Base-by-base conservation (phyloP, 92 coral and sea anemone genomes). In the Plumapathes pennacea region DNA sequence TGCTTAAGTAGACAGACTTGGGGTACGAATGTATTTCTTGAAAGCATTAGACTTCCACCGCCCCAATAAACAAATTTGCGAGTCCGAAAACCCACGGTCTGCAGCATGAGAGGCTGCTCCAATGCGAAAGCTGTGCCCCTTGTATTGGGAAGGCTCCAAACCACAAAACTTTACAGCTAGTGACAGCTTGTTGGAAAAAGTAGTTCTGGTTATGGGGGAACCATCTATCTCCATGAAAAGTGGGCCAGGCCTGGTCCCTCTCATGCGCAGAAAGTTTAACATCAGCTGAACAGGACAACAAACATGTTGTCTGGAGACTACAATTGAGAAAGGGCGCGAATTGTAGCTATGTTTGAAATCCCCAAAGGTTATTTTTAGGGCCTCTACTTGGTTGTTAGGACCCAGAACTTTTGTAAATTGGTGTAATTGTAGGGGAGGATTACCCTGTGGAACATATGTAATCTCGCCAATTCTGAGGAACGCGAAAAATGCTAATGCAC, bases 51-150 rank as follows among this genome's bases (percentile, higher is more conserved):
- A 70, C 37, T 50, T 71, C 70, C 70, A 71, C 33, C 64, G 64
- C 25, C 58, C 80, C 31, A 72, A 46, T n/a, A 62, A 13, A 14
- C 78, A 30, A 20, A 69, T 69, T 38, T 69, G 76, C 4, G 76
- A 33, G 17, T 71, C 78, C 5, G 62, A 54, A 28, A 54, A 8
- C 27, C 75, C 56, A 26, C 54, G 26, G 17, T 54, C 72, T 33
- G 72, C 72, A 36, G 67, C 76, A 61, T 46, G 69, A 10, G 78
- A 70, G 19, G 78, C 78, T 31, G 78, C 70, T 18, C 78, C 78
- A 15, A 70, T 71, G 4, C 71, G 72, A 22, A 71, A 71, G 38
- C 78, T 71, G 23, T 46, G 67, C 15, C 69, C 67, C 38, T 59
- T 52, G 38, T 54, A 56, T 10, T 43, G 58, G 13, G 37, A 8